Conservation (phyloP, 2,797 vertebrate genomes). For the Hydrocynus forskahlii region DNA sequence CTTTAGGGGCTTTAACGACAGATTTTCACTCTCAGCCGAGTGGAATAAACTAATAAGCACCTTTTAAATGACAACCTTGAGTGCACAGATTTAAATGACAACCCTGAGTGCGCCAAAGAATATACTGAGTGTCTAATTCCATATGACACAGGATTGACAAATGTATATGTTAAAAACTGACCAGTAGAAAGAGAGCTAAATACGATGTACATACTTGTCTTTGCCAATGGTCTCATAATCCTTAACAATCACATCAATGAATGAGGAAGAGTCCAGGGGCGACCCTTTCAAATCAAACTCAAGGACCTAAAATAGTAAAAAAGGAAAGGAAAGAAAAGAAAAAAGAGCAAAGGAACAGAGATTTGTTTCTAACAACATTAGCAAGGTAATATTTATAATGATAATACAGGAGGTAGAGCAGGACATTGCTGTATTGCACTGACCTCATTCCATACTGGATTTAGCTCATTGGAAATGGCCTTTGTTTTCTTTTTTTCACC, state of each 20-base stretch:
- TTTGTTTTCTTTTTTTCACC: conserved; percentile 98
- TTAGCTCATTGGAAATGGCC: conserved; percentile 88
- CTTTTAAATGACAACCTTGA: neutral
- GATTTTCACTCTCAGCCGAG: neutral
- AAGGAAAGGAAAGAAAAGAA: too few species aligned
- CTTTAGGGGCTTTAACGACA: too few species aligned
- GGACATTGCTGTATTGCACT: conserved; percentile 50
- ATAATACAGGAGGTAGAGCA: neutral
- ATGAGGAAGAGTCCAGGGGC: conserved; percentile 86
- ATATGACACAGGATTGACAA: neutral
- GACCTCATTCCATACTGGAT: conserved; percentile 97
- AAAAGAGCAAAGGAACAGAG: neutral
- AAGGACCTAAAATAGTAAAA: conserved; percentile 79
- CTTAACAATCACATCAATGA: conserved; percentile 88
- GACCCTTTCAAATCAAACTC: conserved; percentile 92
- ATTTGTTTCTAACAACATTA: neutral
- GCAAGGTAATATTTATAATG: too few species aligned
- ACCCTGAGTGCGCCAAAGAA: neutral
- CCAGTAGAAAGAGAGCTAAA: neutral
- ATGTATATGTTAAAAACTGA: neutral
- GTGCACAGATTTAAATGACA: neutral
- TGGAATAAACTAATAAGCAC: neutral
- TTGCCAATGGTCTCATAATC: conserved; percentile 97
- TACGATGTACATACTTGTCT: conserved; percentile 87
- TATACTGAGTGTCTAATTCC: neutral